Evolutionary conservation across 2,888 invertebrate genomes (phyloP).

Genomic region (Diaprepes abbreviatus): DNA sequence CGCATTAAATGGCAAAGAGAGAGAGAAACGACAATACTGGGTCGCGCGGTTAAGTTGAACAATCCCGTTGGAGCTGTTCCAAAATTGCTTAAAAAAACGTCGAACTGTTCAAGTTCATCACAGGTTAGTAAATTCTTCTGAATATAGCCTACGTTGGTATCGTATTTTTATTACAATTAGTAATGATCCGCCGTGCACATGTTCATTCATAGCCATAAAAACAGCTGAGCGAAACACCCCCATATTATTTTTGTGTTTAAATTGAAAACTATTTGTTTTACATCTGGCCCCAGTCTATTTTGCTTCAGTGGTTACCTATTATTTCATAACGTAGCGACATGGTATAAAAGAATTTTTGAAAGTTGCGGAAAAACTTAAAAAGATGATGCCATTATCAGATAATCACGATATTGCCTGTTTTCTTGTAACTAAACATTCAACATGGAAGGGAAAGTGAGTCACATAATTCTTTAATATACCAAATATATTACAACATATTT

Average conservation of each 20-base stretch:
- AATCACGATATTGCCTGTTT: conserved; percentile 97
- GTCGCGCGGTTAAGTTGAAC: too few relatives aligned
- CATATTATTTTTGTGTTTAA: conserved; percentile 15
- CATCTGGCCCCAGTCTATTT: background rate
- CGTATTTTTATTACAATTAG: background rate
- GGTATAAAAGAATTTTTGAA: background rate
- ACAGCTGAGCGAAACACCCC: conserved; percentile 7
- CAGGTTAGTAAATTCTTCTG: too few relatives aligned
- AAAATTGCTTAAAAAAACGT: too few relatives aligned
- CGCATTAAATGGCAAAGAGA: too few relatives aligned
- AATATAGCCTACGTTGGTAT: too few relatives aligned
- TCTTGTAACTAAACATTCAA: conserved; percentile 96
- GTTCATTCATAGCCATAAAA: background rate
- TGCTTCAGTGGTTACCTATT: background rate
- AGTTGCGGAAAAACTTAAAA: conserved; percentile 55
- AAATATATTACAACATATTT: background rate
- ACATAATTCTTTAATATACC: background rate
- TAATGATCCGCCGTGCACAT: background rate
- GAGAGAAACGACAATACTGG: too few relatives aligned
- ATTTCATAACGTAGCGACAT: background rate
- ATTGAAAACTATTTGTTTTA: conserved; percentile 5
- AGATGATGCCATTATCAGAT: conserved; percentile 88
- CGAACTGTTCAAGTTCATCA: too few relatives aligned
- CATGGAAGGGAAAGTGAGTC: conserved; percentile 96
- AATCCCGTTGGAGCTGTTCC: too few relatives aligned